Percentiles rank a stretch among this genome's conserved stretches.
These are phyloP conservation scores for Oxyura jamaicensis DNA, from an alignment of 2,113 vertebrate genomes.

Conservation along the genomic window DNA sequence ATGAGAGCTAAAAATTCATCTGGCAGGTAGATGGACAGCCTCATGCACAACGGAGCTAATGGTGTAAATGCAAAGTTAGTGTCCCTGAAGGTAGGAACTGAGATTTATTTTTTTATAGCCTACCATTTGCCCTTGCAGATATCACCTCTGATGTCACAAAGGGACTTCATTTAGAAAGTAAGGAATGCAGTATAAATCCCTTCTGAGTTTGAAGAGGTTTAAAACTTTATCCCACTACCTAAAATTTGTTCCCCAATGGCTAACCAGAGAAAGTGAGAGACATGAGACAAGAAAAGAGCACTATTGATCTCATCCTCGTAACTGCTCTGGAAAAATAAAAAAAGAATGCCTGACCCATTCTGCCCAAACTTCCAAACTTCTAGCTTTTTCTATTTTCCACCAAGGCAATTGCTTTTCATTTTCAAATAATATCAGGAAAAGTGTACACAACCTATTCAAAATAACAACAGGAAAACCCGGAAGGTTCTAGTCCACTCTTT, in stretches of 20 bases:
- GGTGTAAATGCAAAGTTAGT: not conserved
- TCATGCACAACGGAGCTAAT: not conserved
- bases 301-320: not conserved
- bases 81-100: not conserved
- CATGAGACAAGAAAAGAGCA: not conserved
- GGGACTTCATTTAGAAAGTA: not conserved
- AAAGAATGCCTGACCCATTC: not conserved
- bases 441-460: not conserved
- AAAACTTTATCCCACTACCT: not conserved
- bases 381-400: not conserved
- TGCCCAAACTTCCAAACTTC: not conserved
- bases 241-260: not conserved
- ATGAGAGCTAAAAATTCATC: not conserved
- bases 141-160: not conserved
- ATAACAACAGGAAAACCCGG: not conserved
- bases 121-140: not conserved
- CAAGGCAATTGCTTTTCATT: not conserved
- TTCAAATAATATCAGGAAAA: not conserved
- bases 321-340: no score
- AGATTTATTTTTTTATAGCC: not conserved
- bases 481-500: not conserved
- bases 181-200: not conserved
- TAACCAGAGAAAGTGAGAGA: not conserved
- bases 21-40: not conserved
- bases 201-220: not conserved